phyloP scores from a whole-genome alignment of 2,888 invertebrate genomes.

The Stegophylla sp. region DNA sequence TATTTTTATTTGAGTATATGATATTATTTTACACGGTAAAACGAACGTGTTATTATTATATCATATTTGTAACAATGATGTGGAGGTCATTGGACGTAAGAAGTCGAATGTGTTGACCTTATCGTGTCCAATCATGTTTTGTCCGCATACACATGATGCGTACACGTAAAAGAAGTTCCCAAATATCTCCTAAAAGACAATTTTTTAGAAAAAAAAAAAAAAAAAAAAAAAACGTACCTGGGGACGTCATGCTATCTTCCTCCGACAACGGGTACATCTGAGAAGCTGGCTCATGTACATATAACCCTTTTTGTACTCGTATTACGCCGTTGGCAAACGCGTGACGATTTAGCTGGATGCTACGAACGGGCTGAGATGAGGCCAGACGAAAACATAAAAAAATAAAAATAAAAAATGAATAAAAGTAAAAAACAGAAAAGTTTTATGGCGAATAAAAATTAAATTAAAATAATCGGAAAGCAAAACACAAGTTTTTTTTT shows the following conservation, averaged over 20 bases:
- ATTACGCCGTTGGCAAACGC: slow-evolving; percentile 55
- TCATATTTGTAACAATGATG: slow-evolving; percentile 45
- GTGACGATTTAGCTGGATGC: slow-evolving; percentile 49
- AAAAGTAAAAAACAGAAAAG: slow-evolving; percentile 13
- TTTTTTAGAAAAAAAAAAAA: too few relatives aligned
- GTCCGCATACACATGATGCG: background rate
- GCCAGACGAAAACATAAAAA: slow-evolving; percentile 56
- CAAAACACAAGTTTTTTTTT: background rate
- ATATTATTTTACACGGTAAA: slow-evolving; percentile 40
- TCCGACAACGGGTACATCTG: slow-evolving; percentile 59
- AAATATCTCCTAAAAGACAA: slow-evolving; percentile 34
- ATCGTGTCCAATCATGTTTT: slow-evolving; percentile 48
- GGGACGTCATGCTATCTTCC: slow-evolving; percentile 58
- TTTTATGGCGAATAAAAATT: slow-evolving; percentile 14
- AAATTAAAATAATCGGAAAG: slow-evolving; percentile 25
- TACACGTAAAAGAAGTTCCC: slow-evolving; percentile 16
- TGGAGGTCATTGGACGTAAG: slow-evolving; percentile 51
- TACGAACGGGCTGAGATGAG: slow-evolving; percentile 55
- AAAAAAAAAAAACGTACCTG: too few relatives aligned
- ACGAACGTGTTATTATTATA: slow-evolving; percentile 1
- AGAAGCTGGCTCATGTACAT: slow-evolving; percentile 57
- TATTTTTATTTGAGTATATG: background rate
- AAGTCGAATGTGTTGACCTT: slow-evolving; percentile 57
- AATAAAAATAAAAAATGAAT: slow-evolving; percentile 26
- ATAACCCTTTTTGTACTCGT: slow-evolving; percentile 54